Conservation (phyloP, 2,113 vertebrate genomes). For the Antigone vipio region DNA sequence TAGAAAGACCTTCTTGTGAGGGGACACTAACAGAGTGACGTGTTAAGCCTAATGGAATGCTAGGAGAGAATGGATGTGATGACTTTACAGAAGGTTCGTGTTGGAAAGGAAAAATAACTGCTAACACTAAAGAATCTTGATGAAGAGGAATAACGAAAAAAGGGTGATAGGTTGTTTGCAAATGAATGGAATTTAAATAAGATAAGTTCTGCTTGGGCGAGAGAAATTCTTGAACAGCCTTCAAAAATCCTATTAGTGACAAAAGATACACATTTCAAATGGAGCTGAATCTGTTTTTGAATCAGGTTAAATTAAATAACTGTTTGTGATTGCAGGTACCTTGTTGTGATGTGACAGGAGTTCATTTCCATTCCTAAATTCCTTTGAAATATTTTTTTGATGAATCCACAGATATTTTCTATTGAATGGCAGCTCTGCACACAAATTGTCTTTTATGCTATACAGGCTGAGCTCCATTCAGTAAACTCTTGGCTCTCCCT, state of each 20-base stretch:
- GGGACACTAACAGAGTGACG: not conserved
- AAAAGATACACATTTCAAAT: not conserved
- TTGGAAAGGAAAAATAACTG: not conserved
- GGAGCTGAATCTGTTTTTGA: not conserved
- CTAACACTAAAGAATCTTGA: not conserved
- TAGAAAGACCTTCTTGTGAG: not conserved
- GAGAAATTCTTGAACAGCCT: not conserved
- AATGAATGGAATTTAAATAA: conserved; percentile 3
- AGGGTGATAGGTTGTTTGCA: not conserved
- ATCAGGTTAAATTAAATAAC: conserved; percentile 11
- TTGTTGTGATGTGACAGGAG: not conserved
- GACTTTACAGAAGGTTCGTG: not conserved
- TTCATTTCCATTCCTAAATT: conserved; percentile 16
- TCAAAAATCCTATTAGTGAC: not conserved
- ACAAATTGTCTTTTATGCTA: not conserved
- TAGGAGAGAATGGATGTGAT: not conserved
- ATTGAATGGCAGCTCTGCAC: not conserved
- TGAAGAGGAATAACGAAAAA: not conserved
- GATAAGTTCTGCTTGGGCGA: not conserved
- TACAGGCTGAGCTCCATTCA: not conserved
- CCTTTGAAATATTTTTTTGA: not conserved
- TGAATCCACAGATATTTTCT: not conserved
- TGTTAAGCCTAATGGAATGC: not conserved
- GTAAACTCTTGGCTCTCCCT: not conserved
- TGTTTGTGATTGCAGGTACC: not conserved